These are phyloP conservation scores for Augochlora pura DNA, from an alignment of 1,140 invertebrate genomes.

Conservation along the genomic window DNA sequence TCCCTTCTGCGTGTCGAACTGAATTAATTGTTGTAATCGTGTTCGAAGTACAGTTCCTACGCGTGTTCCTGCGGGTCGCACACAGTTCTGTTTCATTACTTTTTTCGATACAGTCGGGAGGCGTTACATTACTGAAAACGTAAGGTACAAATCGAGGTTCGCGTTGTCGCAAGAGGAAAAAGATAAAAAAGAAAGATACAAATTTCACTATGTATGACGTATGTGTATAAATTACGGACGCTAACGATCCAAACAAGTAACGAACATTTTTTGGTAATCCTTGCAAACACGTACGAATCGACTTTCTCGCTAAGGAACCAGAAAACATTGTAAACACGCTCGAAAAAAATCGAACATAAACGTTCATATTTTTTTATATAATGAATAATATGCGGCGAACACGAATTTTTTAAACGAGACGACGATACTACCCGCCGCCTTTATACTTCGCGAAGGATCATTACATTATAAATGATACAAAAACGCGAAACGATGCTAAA, in stretches of 20 bases:
- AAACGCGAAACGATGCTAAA: slow-evolving; percentile 74
- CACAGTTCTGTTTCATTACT: background rate
- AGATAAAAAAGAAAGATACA: background rate
- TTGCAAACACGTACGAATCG: slow-evolving; percentile 46
- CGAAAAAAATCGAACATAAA: slow-evolving; percentile 64
- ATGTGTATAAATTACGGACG: slow-evolving; percentile 33
- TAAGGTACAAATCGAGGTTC: slow-evolving; percentile 42
- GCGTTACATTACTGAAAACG: background rate
- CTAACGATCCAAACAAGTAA: slow-evolving; percentile 20
- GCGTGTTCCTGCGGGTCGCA: slow-evolving; percentile 6
- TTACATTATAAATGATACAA: slow-evolving; percentile 68
- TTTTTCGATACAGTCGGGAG: background rate
- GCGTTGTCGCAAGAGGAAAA: background rate
- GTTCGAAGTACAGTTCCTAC: slow-evolving; percentile 20
- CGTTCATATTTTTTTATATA: slow-evolving; percentile 68
- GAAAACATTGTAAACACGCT: slow-evolving; percentile 51
- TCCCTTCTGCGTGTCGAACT: background rate
- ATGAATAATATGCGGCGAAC: slow-evolving; percentile 62
- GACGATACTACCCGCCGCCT: slow-evolving; percentile 29
- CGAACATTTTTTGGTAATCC: slow-evolving; percentile 27
- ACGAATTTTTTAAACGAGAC: slow-evolving; percentile 66
- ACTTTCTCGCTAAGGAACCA: slow-evolving; percentile 63
- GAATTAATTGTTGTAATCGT: background rate
- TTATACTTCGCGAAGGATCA: slow-evolving; percentile 74
- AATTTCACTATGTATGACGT: slow-evolving; percentile 27